Percentiles rank a stretch among this genome's conserved stretches.
phyloP scores from a whole-genome alignment of 2,888 invertebrate species.

The Mesoligia furuncula region DNA sequence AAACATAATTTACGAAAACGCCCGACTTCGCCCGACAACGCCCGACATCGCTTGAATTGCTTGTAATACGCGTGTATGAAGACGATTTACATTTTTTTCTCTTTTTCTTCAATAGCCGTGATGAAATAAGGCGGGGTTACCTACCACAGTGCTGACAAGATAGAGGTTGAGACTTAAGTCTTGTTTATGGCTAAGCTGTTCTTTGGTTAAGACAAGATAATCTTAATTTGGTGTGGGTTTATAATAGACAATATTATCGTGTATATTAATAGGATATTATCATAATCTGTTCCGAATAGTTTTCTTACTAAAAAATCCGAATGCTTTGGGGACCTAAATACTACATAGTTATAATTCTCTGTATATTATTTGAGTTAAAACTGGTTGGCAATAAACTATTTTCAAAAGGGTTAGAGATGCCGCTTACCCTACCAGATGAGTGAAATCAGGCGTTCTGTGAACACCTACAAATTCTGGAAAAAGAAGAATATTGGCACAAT shows the following conservation, averaged over 20 bases:
- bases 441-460: not conserved
- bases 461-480: not conserved
- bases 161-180: slow-evolving; percentile 22
- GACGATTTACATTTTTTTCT: slow-evolving; percentile 53
- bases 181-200: slow-evolving; percentile 32
- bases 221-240: slow-evolving; percentile 18
- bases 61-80: slow-evolving; percentile 62
- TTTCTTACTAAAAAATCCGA: not conserved
- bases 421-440: not conserved
- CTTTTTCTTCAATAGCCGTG: slow-evolving; percentile 36
- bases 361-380: not conserved
- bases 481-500: not conserved
- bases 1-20: slow-evolving; percentile 79
- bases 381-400: no score
- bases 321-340: not conserved
- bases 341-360: no score
- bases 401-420: not conserved
- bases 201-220: slow-evolving; percentile 1
- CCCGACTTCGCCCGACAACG: slow-evolving; percentile 65
- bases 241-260: not conserved
- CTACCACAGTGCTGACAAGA: slow-evolving; percentile 49
- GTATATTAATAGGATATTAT: slow-evolving; percentile 9
- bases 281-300: not conserved
- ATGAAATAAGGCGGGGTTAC: slow-evolving; percentile 40
- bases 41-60: slow-evolving; percentile 67